These are phyloP conservation scores for Ammospiza maritima DNA, from an alignment of 2,797 vertebrate genomes.

Conservation along the genomic window DNA sequence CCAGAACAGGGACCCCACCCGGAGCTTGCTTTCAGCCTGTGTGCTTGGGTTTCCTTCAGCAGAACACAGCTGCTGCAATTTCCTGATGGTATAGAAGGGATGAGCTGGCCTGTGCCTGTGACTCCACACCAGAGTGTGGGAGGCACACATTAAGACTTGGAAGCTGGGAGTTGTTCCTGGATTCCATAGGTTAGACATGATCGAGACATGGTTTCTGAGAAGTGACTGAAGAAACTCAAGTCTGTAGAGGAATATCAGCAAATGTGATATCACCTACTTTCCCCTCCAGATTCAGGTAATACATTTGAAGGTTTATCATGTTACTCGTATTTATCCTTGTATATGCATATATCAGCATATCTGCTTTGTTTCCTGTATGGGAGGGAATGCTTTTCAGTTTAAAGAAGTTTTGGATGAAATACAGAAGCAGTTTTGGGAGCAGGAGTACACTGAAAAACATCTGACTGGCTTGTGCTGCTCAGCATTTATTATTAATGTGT, in stretches of 20 bases:
- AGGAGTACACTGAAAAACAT: background rate
- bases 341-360: background rate
- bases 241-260: background rate
- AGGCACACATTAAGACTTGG: background rate
- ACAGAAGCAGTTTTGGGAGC: background rate
- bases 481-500: background rate
- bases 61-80: background rate
- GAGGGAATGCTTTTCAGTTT: background rate
- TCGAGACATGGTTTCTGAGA: background rate
- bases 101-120: background rate
- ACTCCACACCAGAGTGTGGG: accelerated
- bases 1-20: background rate
- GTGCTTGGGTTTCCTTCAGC: background rate
- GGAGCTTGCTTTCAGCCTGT: background rate
- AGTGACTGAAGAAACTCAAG: background rate
- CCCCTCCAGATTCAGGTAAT: background rate
- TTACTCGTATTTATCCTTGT: background rate
- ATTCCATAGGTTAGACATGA: background rate
- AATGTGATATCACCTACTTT: background rate
- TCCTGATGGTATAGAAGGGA: background rate
- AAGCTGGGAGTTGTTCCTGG: background rate
- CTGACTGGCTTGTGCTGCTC: background rate
- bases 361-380: background rate
- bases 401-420: background rate
- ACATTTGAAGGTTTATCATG: background rate